Base-by-base conservation (phyloP, 30 jellyfish, hydroid and myxozoan species). In the Mastigias papua region DNA sequence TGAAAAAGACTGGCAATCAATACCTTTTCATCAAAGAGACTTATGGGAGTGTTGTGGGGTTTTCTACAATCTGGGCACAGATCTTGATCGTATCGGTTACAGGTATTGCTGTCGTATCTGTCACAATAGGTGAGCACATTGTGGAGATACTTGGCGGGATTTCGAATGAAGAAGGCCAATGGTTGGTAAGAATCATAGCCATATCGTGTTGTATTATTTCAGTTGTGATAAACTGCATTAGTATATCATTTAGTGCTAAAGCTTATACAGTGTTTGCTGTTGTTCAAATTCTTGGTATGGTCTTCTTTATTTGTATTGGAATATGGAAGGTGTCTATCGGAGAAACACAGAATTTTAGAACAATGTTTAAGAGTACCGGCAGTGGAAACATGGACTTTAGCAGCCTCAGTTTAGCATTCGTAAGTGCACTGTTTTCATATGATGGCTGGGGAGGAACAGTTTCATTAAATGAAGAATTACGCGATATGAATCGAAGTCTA, bases 391-490 rank as follows among this genome's bases (percentile, higher is more conserved):
- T 62, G 31, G 91, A 81, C 21, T 23, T 50, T 1, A 42, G 74
- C 30, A 76, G 87, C 30, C 35, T 76, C 60, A 49, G 87, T 1
- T 21, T 81, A 1, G 97, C 97, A 2, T 78, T 89, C 31, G 82
- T 51, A 64, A 68, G 67, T 61, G 93, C 90, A 17, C 71, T 89
- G 3, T 89, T 93, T 93, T 89, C 93, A 37, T 89, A 51, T 34
- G 93, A 89, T 64, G 97, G 97, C 16, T 89, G 97, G 97, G 93
- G 89, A 13, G 32, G 42, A 8, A 68, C 82, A 10, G 28, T 69
- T 26, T 25, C 57, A 34, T 60, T 81, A n/a, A 80, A 84, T 4
- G 97, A 89, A 49, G 93, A 89, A 51, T 10, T 89, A 30, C 46
- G 37, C 19, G 74, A 89, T 89, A 28, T 82, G 20, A 78, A 89